Conservation (phyloP, 2,113 vertebrate species). For the Notothenia rossii region DNA sequence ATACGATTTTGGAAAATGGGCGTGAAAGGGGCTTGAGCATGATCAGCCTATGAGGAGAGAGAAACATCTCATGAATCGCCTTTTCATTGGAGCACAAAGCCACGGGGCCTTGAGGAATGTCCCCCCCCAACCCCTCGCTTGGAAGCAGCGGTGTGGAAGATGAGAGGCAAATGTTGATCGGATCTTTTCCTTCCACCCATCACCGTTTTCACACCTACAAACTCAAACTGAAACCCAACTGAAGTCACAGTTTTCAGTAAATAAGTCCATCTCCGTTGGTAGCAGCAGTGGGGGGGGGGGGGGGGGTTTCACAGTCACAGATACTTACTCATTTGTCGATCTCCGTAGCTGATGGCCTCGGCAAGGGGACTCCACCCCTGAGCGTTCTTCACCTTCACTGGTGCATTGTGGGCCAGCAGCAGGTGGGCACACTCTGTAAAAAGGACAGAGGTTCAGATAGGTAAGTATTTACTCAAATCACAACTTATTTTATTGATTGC, state of each 20-base stretch:
- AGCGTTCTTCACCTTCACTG: slow-evolving; percentile 99
- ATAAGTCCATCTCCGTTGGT: not conserved
- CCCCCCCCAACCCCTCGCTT: slow-evolving; percentile 28
- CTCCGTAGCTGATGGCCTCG: slow-evolving; percentile 99
- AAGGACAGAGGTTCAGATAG: slow-evolving; percentile 5
- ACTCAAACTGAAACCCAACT: not conserved
- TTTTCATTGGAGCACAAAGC: slow-evolving; percentile 70
- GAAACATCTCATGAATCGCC: slow-evolving; percentile 63
- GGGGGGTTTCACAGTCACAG: not conserved
- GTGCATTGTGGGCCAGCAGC: slow-evolving; percentile 98
- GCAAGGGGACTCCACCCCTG: slow-evolving; percentile 99
- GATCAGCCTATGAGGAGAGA: slow-evolving; percentile 43
- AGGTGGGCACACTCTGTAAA: slow-evolving; percentile 97
- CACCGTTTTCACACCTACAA: slow-evolving; percentile 18
- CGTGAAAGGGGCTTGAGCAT: slow-evolving; percentile 6
- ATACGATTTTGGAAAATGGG: not conserved
- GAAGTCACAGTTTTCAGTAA: slow-evolving; percentile 15
- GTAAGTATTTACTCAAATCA: not conserved
- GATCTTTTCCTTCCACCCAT: not conserved
- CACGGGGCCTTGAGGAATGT: slow-evolving; percentile 69
- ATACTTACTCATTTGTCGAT: slow-evolving; percentile 98
- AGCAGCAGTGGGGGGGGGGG: not conserved
- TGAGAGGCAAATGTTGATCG: not conserved
- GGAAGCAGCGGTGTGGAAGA: slow-evolving; percentile 45
- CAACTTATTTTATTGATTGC: not conserved